Evolutionary conservation across 2,888 invertebrate genomes (phyloP).

Genomic region (Boloria euphrosyne): DNA sequence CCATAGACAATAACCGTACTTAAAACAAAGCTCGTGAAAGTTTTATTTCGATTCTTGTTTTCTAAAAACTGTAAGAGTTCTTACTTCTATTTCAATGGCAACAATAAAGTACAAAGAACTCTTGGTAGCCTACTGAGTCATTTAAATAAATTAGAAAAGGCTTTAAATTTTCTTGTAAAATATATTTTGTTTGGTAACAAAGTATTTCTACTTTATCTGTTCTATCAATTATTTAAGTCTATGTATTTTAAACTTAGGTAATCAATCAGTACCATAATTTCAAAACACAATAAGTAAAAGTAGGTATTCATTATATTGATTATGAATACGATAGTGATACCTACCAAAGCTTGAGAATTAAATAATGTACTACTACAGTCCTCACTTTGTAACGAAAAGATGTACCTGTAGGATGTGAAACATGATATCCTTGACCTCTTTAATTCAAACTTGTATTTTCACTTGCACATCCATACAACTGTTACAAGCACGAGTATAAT

Average conservation of each 20-base stretch:
- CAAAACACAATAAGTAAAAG: slow-evolving; percentile 1
- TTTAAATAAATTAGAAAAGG: slow-evolving; percentile 37
- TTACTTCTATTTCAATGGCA: slow-evolving; percentile 52
- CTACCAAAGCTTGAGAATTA: not conserved
- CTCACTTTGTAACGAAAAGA: not conserved
- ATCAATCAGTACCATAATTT: not conserved
- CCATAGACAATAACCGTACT: not conserved
- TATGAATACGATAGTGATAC: no score
- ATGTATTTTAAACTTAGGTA: no score
- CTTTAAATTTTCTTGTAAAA: slow-evolving; percentile 28
- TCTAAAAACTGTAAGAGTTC: slow-evolving; percentile 11
- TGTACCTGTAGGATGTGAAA: slow-evolving; percentile 33
- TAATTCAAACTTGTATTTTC: slow-evolving; percentile 32
- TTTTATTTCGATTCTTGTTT: slow-evolving; percentile 1
- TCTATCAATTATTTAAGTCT: no score
- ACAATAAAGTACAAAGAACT: slow-evolving; percentile 46
- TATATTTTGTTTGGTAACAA: slow-evolving; percentile 19
- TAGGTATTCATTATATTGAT: not conserved
- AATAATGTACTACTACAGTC: not conserved
- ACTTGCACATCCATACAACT: slow-evolving; percentile 34
- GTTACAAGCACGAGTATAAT: slow-evolving; percentile 49
- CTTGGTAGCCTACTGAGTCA: slow-evolving; percentile 40
- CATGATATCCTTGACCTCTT: slow-evolving; percentile 42
- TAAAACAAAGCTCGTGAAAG: not conserved
- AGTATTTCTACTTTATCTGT: slow-evolving; percentile 22